phyloP scores from a whole-genome alignment of 2,113 vertebrate genomes.

The Rhinopomastus cyanomelas region DNA sequence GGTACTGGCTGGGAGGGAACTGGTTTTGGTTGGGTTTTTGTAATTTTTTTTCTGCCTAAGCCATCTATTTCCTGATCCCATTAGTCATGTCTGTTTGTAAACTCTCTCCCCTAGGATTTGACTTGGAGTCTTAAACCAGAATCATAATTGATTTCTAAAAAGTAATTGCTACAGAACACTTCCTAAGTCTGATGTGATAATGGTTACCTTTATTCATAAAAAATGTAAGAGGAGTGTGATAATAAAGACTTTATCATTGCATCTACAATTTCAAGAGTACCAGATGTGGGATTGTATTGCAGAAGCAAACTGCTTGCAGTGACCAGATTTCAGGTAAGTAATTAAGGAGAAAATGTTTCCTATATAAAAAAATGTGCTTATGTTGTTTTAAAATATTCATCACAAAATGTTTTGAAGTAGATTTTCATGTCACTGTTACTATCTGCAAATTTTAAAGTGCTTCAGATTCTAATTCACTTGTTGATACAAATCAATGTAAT shows the following conservation, averaged over 20 bases:
- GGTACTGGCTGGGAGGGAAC: neutral
- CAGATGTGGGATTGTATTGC: neutral
- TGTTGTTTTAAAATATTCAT: neutral
- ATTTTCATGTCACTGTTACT: neutral
- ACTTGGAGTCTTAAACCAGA: neutral
- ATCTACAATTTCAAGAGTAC: neutral
- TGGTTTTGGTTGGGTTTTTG: neutral
- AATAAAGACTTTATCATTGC: neutral
- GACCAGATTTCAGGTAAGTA: neutral
- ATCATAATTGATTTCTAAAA: neutral
- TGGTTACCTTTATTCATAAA: neutral
- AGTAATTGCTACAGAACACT: neutral
- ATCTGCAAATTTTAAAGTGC: neutral
- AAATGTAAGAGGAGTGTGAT: neutral
- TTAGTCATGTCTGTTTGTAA: neutral
- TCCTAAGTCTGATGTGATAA: neutral
- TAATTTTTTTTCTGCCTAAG: neutral
- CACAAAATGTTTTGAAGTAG: neutral
- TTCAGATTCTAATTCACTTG: neutral
- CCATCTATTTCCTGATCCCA: neutral
- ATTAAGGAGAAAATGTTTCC: neutral
- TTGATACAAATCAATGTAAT: neutral
- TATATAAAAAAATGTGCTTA: rapidly evolving
- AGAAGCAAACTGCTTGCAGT: neutral
- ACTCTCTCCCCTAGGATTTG: neutral